Conservation (phyloP, 2,113 vertebrate genomes). For the Taurulus bubalis region DNA sequence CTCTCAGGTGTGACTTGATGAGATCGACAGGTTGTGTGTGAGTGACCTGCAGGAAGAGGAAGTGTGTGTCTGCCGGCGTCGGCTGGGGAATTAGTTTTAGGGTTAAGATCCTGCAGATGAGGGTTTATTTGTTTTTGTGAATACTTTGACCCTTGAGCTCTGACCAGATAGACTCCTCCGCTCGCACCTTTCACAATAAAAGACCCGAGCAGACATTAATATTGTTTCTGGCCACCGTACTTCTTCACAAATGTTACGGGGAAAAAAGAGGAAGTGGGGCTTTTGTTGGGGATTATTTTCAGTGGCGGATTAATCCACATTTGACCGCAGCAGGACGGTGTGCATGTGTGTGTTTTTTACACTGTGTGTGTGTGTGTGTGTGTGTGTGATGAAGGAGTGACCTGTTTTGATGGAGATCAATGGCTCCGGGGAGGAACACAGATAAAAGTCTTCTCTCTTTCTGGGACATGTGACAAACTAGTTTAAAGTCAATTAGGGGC, state of each 20-base stretch:
- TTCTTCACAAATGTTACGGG: background rate
- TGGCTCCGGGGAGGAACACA: background rate
- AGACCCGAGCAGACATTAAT: too few species aligned
- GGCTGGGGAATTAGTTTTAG: too few species aligned
- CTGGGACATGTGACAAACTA: too few species aligned
- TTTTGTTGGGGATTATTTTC: conserved; percentile 9
- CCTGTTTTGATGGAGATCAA: background rate
- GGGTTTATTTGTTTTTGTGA: too few species aligned
- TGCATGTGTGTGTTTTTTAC: background rate
- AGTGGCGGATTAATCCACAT: background rate
- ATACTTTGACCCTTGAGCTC: too few species aligned
- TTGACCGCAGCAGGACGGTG: background rate
- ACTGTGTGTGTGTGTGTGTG: background rate
- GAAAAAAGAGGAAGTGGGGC: background rate
- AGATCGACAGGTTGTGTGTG: conserved; percentile 16
- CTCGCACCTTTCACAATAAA: too few species aligned
- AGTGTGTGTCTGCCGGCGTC: too few species aligned
- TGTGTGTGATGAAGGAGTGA: background rate
- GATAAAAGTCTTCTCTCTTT: too few species aligned
- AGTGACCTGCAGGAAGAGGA: conserved; percentile 1
- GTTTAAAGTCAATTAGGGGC: too few species aligned
- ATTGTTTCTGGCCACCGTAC: too few species aligned
- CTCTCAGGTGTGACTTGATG: background rate
- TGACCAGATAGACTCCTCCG: too few species aligned
- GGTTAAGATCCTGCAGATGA: too few species aligned